Evolutionary conservation across 2,797 vertebrate species (phyloP).

Genomic region (Centropyge bicolor): DNA sequence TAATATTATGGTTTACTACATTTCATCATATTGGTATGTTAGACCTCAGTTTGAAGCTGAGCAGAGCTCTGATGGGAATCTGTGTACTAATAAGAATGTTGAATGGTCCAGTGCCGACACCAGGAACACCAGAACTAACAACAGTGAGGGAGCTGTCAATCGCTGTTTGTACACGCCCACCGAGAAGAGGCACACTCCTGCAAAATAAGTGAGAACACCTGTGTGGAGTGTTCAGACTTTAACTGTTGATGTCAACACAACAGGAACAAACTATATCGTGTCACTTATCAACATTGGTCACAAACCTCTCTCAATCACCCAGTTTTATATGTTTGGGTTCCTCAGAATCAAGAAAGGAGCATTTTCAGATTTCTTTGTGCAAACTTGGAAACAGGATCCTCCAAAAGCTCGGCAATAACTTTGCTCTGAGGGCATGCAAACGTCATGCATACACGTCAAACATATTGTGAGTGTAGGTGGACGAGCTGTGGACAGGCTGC

Average conservation of each 20-base stretch:
- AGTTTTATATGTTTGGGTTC: no score
- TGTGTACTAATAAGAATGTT: slow-evolving; percentile 2
- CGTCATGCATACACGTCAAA: slow-evolving; percentile 2
- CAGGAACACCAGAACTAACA: no score
- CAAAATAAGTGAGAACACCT: no score
- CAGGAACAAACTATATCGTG: no score
- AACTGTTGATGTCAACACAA: no score
- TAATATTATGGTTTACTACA: neutral
- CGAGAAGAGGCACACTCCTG: no score
- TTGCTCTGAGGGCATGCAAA: slow-evolving; percentile 3
- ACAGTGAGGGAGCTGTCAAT: no score
- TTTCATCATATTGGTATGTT: neutral
- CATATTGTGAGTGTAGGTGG: slow-evolving; percentile 68
- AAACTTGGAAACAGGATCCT: neutral
- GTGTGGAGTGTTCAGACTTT: no score
- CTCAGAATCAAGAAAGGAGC: no score
- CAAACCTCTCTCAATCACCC: no score
- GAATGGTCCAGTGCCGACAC: neutral
- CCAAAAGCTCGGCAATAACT: slow-evolving; percentile 32
- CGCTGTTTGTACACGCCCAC: no score
- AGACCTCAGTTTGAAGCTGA: slow-evolving; percentile 1
- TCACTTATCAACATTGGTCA: no score
- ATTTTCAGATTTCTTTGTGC: neutral
- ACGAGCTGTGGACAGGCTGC: slow-evolving; percentile 63
- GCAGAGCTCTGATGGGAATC: slow-evolving; percentile 25